A percentile compares a stretch with the other conserved stretches of the same genome.
These are phyloP conservation scores for Pteronura brasiliensis DNA, from an alignment of 2,113 vertebrate genomes.

Conservation along the genomic window DNA sequence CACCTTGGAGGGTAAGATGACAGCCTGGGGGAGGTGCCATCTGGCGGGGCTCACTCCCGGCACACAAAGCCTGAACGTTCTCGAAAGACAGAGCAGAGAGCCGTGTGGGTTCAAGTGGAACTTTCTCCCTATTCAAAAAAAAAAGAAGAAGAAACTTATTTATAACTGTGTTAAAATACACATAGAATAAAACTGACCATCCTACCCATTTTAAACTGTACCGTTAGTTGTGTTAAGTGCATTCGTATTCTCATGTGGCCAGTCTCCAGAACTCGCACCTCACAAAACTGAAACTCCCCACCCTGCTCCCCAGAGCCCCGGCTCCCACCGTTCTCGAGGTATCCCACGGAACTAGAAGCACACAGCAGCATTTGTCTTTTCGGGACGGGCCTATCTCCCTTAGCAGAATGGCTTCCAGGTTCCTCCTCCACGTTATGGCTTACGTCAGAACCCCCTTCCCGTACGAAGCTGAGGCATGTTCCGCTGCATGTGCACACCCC, in stretches of 20 bases:
- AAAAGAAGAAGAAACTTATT: neutral
- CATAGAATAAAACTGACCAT: neutral
- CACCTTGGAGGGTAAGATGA: neutral
- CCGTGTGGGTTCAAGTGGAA: neutral
- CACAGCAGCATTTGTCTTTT: neutral
- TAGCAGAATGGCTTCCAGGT: neutral
- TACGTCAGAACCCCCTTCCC: neutral
- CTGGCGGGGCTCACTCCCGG: neutral
- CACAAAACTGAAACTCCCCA: neutral
- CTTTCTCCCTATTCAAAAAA: neutral
- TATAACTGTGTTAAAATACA: neutral
- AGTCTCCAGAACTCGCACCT: neutral
- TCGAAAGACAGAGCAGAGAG: neutral
- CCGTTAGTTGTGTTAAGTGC: neutral
- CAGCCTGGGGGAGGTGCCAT: neutral
- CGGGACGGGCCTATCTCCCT: neutral
- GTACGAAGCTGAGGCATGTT: neutral
- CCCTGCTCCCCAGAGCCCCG: no score
- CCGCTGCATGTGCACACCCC: neutral
- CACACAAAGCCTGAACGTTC: conserved; percentile 11
- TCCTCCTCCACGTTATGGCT: neutral
- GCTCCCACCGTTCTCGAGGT: neutral
- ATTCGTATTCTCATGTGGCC: fast-evolving
- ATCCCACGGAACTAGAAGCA: neutral
- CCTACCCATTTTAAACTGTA: neutral